phyloP scores from a whole-genome alignment of 2,888 invertebrate genomes.

The Heliconius sara region DNA sequence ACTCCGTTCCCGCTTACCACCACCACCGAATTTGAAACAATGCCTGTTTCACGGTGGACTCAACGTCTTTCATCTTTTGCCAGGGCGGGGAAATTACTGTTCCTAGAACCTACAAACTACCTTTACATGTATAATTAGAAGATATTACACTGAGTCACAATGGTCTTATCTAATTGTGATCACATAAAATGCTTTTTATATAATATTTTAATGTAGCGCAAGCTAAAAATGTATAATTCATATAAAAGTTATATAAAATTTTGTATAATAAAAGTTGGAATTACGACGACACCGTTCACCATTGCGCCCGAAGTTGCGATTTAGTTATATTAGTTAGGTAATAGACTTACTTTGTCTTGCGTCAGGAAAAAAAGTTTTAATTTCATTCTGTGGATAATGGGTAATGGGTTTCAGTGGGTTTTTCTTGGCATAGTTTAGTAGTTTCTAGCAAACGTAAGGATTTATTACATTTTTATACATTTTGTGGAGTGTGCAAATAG shows the following conservation, averaged over 20 bases:
- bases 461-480: not conserved
- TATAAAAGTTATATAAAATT: not conserved
- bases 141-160: no score
- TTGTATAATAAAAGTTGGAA: constrained; percentile 14
- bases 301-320: constrained; percentile 3
- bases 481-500: not conserved
- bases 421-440: not conserved
- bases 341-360: constrained; percentile 19
- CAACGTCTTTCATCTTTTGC: not conserved
- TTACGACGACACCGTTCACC: constrained; percentile 3
- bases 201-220: not conserved
- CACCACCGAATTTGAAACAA: no score
- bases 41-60: not conserved
- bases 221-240: constrained; percentile 14
- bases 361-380: constrained; percentile 16
- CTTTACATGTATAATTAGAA: no score
- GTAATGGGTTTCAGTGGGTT: not conserved
- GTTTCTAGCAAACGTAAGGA: not conserved
- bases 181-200: not conserved
- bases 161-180: not conserved
- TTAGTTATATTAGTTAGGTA: constrained; percentile 24
- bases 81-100: not conserved
- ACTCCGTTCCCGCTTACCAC: no score
- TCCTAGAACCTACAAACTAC: no score
- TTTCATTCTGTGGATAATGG: not conserved